Evolutionary conservation across 2,888 invertebrate species (phyloP).

Genomic region (Hypselothyrea guttata): DNA sequence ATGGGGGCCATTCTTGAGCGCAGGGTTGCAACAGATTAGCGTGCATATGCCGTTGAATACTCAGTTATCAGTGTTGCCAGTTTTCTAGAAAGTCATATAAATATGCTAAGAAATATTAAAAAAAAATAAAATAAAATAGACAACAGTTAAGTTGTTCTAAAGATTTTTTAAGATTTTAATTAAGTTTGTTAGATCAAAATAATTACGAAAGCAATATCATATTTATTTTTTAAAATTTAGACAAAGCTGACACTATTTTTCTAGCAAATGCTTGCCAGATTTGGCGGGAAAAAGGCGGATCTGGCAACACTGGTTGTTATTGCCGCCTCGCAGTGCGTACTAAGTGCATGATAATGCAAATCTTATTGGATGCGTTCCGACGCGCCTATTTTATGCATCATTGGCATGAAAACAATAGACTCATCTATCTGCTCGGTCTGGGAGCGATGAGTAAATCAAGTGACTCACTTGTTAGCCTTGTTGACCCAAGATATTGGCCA

Average conservation of each 20-base stretch:
- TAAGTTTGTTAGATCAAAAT: no score
- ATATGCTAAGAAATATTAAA: no score
- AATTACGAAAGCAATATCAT: no score
- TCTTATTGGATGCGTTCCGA: conserved; percentile 37
- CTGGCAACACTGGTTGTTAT: no score
- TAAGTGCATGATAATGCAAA: conserved; percentile 57
- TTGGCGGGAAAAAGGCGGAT: no score
- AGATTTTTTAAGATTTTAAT: no score
- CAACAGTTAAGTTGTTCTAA: no score
- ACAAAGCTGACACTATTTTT: no score
- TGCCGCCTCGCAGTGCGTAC: conserved; percentile 7
- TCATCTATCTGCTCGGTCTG: conserved; percentile 12
- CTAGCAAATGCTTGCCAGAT: no score
- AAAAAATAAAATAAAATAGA: no score
- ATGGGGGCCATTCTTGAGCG: conserved; percentile 65
- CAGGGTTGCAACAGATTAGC: conserved; percentile 42
- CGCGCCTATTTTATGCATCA: conserved; percentile 61
- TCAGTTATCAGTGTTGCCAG: conserved; percentile 9
- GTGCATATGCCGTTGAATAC: conserved; percentile 12
- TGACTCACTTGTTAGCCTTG: conserved; percentile 35
- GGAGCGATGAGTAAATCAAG: conserved; percentile 16
- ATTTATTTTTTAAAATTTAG: no score
- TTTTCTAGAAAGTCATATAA: no score
- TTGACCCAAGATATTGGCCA: conserved; percentile 30
- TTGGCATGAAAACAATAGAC: conserved; percentile 52